Evolutionary conservation across 1,140 invertebrate genomes (phyloP), one percentile per base, ranked within the genome.

Genomic region (Aphaenogaster ashmeadi): DNA sequence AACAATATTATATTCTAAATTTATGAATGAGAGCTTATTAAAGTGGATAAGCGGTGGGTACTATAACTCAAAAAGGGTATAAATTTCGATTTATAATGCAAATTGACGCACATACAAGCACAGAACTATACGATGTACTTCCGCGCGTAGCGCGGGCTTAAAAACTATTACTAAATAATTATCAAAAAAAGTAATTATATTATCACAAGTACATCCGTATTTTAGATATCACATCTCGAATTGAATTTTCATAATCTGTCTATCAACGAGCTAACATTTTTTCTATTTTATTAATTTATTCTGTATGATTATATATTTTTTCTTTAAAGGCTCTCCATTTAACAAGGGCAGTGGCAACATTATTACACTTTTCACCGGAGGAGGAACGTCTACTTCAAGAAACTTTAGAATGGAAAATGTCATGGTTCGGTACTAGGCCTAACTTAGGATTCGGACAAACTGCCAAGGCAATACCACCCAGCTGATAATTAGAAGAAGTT

Each of bases 381-480:
- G 98, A 99, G 95, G 98, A 99, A 94, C 97, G 97, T 92, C 93
- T 99, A 0, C 95, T 99, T n/a, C 97, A 97, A 80, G 98, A 98
- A 91, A 98, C 98, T 0, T 94, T 99, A 44, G 98, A 98, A 87
- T 98, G 97, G 96, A 98, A 98, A 94, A 97, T 97, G 96, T 98
- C 98, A 6, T 98, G 98, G 98, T 98, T 98, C 92, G 97, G 97
- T 1, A 96, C 96, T 1, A 96, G 96, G 85, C 97, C 97, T 18
- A 95, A 96, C 87, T 93, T 97, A 50, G 96, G 96, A 6, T 94
- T 94, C 79, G 96, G 96, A 52, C 96, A 97, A 91, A 96, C 95
- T 60, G 95, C 96, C 54, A 97, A 96, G 93, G 95, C 96, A 41
- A 96, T 96, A 89, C 96, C 96, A 77, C 96, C 96, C 38, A 96